These are phyloP conservation scores for Lynx canadensis DNA, from an alignment of 2,113 vertebrate species.

Conservation along the genomic window DNA sequence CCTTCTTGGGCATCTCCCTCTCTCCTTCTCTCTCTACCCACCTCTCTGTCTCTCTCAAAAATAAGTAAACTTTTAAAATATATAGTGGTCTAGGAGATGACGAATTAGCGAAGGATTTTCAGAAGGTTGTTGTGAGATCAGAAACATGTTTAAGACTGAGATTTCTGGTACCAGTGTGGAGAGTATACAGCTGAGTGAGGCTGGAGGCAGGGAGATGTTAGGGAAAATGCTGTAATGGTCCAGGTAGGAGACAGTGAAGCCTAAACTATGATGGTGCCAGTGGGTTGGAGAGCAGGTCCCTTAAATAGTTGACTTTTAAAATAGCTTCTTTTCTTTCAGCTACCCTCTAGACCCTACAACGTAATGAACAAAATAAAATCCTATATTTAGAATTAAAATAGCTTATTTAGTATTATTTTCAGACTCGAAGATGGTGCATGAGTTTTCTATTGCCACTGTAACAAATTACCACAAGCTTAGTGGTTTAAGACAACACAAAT, in stretches of 20 bases:
- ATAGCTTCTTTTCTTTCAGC: background rate
- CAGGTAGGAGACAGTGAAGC: background rate
- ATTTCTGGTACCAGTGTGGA: background rate
- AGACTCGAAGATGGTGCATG: background rate
- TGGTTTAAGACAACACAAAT: background rate
- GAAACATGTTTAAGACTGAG: background rate
- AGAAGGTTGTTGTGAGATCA: background rate
- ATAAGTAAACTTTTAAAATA: too few species aligned
- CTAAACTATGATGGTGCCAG: background rate
- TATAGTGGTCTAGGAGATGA: background rate
- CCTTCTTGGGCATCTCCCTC: too few species aligned
- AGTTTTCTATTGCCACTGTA: background rate
- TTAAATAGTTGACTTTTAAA: background rate
- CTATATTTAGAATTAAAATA: background rate
- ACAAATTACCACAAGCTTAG: background rate
- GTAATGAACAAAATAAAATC: background rate
- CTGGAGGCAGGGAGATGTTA: background rate
- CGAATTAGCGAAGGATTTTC: background rate
- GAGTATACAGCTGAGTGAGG: too few species aligned
- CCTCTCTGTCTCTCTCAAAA: too few species aligned
- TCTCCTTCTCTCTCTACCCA: too few species aligned
- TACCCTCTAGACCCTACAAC: background rate
- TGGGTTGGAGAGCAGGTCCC: background rate
- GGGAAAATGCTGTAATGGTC: too few species aligned
- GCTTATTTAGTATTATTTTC: background rate